A percentile compares a stretch with the other conserved stretches of the same genome.
Conservation (phyloP, 92 coral and sea anemone species). For the Heteractis magnifica region DNA sequence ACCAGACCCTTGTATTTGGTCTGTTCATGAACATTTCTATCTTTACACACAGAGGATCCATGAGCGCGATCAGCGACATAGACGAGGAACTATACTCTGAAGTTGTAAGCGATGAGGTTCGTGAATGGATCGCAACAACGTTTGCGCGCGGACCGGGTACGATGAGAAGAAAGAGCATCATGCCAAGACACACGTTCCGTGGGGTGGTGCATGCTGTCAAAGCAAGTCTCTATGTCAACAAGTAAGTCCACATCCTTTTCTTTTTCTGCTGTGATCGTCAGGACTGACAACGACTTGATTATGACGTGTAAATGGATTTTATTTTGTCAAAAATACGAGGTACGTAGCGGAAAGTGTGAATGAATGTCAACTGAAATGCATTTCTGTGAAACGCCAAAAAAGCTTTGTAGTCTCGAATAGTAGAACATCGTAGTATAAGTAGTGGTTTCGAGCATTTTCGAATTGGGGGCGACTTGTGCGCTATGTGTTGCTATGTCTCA, state of each 20-base stretch:
- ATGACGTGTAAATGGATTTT: too few species aligned
- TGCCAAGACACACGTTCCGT: constrained; percentile 85
- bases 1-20: too few species aligned
- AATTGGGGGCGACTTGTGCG: too few species aligned
- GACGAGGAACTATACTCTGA: constrained; percentile 76
- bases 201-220: constrained; percentile 94
- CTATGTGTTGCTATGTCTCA: too few species aligned
- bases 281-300: too few species aligned
- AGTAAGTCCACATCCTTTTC: constrained; percentile 49
- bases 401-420: too few species aligned
- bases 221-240: constrained; percentile 93
- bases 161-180: constrained; percentile 69
- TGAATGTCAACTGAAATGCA: too few species aligned
- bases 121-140: constrained; percentile 98
- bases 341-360: too few species aligned
- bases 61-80: constrained; percentile 68
- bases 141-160: constrained; percentile 80
- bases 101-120: constrained; percentile 83
- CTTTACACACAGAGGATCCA: constrained; percentile 54
- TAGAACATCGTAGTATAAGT: too few species aligned
- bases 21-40: background rate
- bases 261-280: background rate
- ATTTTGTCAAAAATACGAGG: too few species aligned
- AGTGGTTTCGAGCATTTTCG: too few species aligned
- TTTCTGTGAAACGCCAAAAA: too few species aligned